These are phyloP conservation scores for Cyphomyrus discorhynchus DNA, from an alignment of 2,113 vertebrate genomes.

Conservation along the genomic window DNA sequence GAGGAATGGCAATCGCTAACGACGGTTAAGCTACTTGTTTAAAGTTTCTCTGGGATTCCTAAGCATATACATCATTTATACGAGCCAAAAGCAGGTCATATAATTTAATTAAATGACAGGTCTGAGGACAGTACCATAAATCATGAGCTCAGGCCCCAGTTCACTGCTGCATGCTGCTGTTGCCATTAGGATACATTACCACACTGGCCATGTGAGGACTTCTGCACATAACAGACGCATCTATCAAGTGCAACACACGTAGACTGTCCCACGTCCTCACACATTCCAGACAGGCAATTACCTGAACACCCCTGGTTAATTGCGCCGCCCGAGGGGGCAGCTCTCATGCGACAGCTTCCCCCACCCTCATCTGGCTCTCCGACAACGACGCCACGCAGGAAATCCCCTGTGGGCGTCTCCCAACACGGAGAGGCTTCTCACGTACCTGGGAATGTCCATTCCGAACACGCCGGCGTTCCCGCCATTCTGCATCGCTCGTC, in stretches of 20 bases:
- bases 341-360: not conserved
- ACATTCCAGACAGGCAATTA: slow-evolving; percentile 10
- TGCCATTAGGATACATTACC: not conserved
- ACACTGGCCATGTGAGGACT: not conserved
- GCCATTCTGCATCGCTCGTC: slow-evolving; percentile 28
- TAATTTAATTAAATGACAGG: slow-evolving; percentile 4
- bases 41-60: not conserved
- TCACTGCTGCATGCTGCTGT: not conserved
- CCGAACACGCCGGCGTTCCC: slow-evolving; percentile 36
- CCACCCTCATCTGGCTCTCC: not conserved
- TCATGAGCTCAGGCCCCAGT: not conserved
- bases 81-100: not conserved
- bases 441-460: slow-evolving; percentile 16
- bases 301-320: not conserved
- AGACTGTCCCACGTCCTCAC: not conserved
- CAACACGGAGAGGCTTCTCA: not conserved
- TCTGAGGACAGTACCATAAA: not conserved
- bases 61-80: not conserved
- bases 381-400: not conserved
- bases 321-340: not conserved
- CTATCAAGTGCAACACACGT: not conserved
- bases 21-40: not conserved
- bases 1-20: not conserved
- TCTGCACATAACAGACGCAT: not conserved
- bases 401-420: not conserved